phyloP scores from a whole-genome alignment of 2,113 vertebrate species.

The Dasyurus viverrinus region DNA sequence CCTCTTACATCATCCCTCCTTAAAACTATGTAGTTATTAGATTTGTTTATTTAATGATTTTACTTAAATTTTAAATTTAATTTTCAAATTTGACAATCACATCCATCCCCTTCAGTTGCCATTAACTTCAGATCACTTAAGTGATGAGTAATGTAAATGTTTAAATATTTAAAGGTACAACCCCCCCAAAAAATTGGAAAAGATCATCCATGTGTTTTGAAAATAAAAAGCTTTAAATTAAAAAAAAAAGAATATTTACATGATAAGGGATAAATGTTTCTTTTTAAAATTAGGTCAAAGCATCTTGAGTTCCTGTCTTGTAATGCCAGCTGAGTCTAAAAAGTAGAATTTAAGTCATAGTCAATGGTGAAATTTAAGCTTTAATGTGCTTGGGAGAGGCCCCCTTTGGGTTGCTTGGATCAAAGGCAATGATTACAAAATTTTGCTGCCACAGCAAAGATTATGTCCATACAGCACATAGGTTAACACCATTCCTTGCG shows the following conservation, averaged over 20 bases:
- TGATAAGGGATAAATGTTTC: not conserved
- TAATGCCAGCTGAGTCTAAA: not conserved
- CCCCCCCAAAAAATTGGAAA: too few species aligned
- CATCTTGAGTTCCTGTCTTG: not conserved
- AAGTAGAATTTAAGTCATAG: not conserved
- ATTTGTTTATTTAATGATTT: not conserved
- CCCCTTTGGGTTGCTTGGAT: not conserved
- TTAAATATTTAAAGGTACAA: not conserved
- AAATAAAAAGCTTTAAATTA: too few species aligned
- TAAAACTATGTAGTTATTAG: not conserved
- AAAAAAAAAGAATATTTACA: not conserved
- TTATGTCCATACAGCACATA: not conserved
- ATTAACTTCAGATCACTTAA: not conserved
- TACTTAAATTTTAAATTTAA: not conserved
- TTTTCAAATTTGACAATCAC: not conserved
- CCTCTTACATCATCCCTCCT: not conserved
- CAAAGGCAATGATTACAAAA: not conserved
- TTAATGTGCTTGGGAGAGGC: not conserved
- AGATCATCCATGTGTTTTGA: too few species aligned
- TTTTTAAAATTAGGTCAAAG: not conserved
- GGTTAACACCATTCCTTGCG: constrained; percentile 38
- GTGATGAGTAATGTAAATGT: not conserved
- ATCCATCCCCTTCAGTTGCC: not conserved
- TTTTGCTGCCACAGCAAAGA: not conserved
- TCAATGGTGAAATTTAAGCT: not conserved